Conservation (phyloP, 2,113 vertebrate species). For the Eulemur macaco region DNA sequence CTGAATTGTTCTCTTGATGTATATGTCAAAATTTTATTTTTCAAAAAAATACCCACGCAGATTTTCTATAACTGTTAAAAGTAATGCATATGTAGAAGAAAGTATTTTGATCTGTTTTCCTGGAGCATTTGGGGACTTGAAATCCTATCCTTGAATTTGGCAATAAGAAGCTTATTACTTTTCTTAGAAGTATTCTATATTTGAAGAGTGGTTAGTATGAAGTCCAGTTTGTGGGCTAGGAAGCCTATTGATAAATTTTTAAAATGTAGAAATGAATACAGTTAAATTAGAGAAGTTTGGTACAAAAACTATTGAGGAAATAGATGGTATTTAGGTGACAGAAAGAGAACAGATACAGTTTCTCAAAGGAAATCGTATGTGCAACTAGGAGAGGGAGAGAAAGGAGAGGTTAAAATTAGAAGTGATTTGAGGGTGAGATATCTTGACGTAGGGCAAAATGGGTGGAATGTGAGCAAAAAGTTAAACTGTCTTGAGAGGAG, state of each 20-base stretch:
- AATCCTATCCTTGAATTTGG: background rate
- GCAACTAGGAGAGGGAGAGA: background rate
- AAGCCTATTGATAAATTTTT: background rate
- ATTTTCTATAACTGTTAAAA: background rate
- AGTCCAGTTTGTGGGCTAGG: background rate
- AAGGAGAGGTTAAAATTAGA: background rate
- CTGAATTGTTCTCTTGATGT: background rate
- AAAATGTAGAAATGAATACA: background rate
- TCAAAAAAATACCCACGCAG: background rate
- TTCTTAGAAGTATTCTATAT: background rate
- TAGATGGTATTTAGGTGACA: background rate
- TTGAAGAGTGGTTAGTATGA: background rate
- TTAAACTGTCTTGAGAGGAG: background rate
- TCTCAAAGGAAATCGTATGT: background rate
- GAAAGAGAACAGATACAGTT: background rate
- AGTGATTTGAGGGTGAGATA: background rate
- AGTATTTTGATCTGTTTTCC: background rate
- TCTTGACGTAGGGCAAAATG: background rate
- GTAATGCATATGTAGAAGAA: background rate
- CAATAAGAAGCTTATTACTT: background rate
- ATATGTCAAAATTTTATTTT: background rate
- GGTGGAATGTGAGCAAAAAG: background rate
- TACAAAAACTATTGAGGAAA: background rate
- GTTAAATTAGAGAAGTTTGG: background rate
- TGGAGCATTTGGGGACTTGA: background rate